Conservation (phyloP, 2,888 invertebrate genomes). For the Parapristionchus giblindavisi region DNA sequence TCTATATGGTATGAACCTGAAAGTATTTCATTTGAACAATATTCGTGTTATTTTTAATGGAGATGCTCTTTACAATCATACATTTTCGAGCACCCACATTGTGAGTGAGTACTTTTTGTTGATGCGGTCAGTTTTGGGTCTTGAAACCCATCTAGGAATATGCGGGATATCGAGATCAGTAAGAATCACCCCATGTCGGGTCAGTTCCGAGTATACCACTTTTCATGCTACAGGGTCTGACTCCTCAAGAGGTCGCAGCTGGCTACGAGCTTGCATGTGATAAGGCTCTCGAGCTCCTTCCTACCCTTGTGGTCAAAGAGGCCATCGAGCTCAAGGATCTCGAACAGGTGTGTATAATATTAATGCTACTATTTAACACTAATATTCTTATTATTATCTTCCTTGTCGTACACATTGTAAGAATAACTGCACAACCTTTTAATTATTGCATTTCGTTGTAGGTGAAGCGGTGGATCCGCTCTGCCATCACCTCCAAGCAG, state of each 20-base stretch:
- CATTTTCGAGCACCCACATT: too few relatives aligned
- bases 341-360: slow-evolving; percentile 77
- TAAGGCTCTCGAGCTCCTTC: slow-evolving; percentile 89
- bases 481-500: slow-evolving; percentile 95
- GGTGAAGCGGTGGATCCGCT: slow-evolving; percentile 74
- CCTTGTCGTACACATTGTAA: background rate
- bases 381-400: too few relatives aligned
- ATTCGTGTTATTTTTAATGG: too few relatives aligned
- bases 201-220: too few relatives aligned
- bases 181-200: too few relatives aligned
- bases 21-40: too few relatives aligned
- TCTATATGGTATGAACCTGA: slow-evolving; percentile 77
- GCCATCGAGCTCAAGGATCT: slow-evolving; percentile 79
- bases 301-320: slow-evolving; percentile 73
- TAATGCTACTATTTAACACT: slow-evolving; percentile 1
- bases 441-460: slow-evolving; percentile 8
- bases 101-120: too few relatives aligned
- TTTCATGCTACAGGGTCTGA: slow-evolving; percentile 80
- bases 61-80: too few relatives aligned
- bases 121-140: too few relatives aligned
- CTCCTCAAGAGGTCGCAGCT: slow-evolving; percentile 93
- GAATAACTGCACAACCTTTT: background rate
- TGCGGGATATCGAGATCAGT: too few relatives aligned
- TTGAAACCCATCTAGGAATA: too few relatives aligned
- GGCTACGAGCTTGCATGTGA: slow-evolving; percentile 91